Evolutionary conservation across 2,888 invertebrate genomes (phyloP).

Genomic region (Agonum fuliginosum): DNA sequence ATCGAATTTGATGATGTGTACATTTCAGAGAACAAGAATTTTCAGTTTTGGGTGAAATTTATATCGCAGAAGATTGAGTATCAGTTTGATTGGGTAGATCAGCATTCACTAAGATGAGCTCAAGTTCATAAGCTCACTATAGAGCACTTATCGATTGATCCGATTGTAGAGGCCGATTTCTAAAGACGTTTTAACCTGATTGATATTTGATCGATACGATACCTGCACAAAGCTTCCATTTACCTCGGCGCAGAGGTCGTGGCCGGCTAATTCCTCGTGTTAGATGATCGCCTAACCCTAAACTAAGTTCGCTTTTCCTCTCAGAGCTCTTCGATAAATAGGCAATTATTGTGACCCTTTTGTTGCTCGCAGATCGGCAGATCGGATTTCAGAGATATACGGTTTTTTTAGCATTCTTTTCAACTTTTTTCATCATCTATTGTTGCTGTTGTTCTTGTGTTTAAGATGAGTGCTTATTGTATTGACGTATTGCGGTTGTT

Average conservation of each 20-base stretch:
- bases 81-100: conserved; percentile 37
- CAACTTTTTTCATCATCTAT: conserved; percentile 1
- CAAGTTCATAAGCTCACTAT: conserved; percentile 3
- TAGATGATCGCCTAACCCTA: neutral
- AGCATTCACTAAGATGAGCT: neutral
- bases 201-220: conserved; percentile 66
- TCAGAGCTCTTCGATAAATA: conserved; percentile 30
- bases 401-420: conserved; percentile 39
- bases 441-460: conserved; percentile 16
- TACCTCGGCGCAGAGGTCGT: neutral
- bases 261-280: neutral
- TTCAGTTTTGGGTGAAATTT: neutral
- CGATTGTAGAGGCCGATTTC: conserved; percentile 67
- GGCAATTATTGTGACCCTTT: conserved; percentile 54
- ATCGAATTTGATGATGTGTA: conserved; percentile 1
- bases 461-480: conserved; percentile 5
- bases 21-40: conserved; percentile 10
- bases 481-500: conserved; percentile 11
- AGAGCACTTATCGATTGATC: conserved; percentile 42
- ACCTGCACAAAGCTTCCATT: neutral
- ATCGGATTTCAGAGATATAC: conserved; percentile 53
- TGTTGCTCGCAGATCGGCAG: conserved; percentile 48
- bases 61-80: neutral
- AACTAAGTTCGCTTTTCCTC: neutral
- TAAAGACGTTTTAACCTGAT: conserved; percentile 70